Evolutionary conservation across 2,113 vertebrate genomes (phyloP).

Genomic region (Chelonoidis abingdonii): DNA sequence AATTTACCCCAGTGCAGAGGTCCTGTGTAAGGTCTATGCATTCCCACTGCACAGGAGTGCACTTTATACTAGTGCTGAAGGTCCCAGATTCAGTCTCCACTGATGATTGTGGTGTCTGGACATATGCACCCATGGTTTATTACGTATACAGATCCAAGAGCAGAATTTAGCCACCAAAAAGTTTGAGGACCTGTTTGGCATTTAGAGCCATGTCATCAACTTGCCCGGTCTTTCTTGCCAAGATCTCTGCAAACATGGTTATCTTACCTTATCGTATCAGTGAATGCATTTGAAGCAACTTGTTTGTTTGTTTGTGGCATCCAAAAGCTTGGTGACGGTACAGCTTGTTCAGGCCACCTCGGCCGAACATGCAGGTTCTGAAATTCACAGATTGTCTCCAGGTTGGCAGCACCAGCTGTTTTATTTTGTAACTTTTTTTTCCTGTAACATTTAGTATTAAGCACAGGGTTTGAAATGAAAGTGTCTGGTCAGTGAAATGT

Average conservation of each 20-base stretch:
- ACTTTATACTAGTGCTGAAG: not conserved
- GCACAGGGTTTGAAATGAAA: not conserved
- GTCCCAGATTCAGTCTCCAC: not conserved
- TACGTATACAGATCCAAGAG: rapidly evolving
- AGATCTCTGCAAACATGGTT: rapidly evolving
- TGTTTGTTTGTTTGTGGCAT: not conserved
- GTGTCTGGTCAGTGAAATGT: not conserved
- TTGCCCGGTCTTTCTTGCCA: not conserved
- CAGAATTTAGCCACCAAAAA: not conserved
- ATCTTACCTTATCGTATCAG: rapidly evolving
- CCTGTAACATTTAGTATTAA: not conserved
- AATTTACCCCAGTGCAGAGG: rapidly evolving
- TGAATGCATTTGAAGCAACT: rapidly evolving
- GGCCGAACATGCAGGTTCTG: rapidly evolving
- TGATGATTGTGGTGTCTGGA: not conserved
- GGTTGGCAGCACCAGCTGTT: not conserved
- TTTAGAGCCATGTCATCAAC: rapidly evolving
- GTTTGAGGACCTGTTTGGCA: rapidly evolving
- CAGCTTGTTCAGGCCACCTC: not conserved
- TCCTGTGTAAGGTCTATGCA: rapidly evolving
- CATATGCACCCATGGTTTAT: rapidly evolving
- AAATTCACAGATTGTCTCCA: rapidly evolving
- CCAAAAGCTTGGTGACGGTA: rapidly evolving
- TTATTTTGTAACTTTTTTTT: rapidly evolving
- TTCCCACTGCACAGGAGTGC: rapidly evolving